Base-by-base conservation (phyloP, 2,797 vertebrate genomes). In the Ptychadena robeensis region DNA sequence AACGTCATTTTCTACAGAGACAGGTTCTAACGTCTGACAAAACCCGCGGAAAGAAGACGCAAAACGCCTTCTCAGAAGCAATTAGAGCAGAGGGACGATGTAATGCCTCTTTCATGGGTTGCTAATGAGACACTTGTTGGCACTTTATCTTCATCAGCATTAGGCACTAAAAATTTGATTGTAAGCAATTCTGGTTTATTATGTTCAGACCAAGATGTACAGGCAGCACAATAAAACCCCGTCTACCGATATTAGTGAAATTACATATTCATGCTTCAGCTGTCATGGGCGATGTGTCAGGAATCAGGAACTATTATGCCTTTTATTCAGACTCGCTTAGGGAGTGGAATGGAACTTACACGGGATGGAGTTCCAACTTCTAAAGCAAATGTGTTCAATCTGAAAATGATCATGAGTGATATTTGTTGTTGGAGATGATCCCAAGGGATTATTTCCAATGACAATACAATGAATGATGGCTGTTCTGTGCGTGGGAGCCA, bases 261-360 rank as follows among this genome's bases (percentile, higher is more conserved):
- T 48, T 48, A 65, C 32, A 88, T 73, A 82, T 85, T 88, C 87
- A 63, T 67, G 73, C 66, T 86, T 82, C 34, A 85, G 85, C 86
- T 86, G 87, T 87, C 64, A 53, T 40, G 87, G 87, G 87, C 87
- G 87, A 37, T 40, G 34, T 25, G 35, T 37, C n/a, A 27, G 12
- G 25, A 40, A 38, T 27, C 8, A 9, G 8, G n/a, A 2, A 22
- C 88, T 88, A 85, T 82, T 75, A 80, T 83, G 84, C 80, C 82
- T 87, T 89, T 77, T n/a, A n/a, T 87, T 38, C 25, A 69, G 34
- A 40, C 34, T 32, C 34, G 3, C 1, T 18, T 1, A 44, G 40
- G 14, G 44, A 53, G 7, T 53, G 18, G 4, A 4, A 0, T 15
- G 18, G 22, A 6, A 15, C 14, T 6, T 7, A 14, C 12, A 15